Percentiles rank a stretch among this genome's conserved stretches.
These are phyloP conservation scores for Macroglossus sobrinus DNA, from an alignment of 2,113 vertebrate species.

Conservation along the genomic window DNA sequence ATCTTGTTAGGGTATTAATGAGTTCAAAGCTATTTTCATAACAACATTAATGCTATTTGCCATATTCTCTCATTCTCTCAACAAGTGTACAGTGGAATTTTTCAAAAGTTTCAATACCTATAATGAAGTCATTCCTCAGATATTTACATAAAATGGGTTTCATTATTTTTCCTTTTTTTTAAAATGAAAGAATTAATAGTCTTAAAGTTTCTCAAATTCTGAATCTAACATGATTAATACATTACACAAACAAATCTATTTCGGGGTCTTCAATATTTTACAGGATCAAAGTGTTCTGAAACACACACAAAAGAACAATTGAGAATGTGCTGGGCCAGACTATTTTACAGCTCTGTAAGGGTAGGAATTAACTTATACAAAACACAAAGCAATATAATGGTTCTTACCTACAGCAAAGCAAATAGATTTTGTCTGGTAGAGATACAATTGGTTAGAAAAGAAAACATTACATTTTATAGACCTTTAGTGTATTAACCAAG, in stretches of 20 bases:
- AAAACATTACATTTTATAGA: background rate
- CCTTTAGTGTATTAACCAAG: background rate
- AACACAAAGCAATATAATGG: background rate
- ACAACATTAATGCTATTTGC: background rate
- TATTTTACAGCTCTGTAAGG: background rate
- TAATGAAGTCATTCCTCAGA: conserved; percentile 16
- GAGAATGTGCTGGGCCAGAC: background rate
- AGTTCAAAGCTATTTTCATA: conserved; percentile 14
- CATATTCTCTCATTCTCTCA: conserved; percentile 45
- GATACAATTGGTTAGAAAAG: background rate
- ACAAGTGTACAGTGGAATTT: background rate
- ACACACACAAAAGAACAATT: background rate
- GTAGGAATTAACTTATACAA: background rate
- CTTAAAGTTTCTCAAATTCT: background rate
- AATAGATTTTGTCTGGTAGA: background rate
- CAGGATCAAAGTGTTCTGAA: background rate
- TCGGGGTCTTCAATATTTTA: background rate
- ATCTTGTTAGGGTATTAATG: background rate
- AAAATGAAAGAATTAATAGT: background rate
- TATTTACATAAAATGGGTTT: background rate
- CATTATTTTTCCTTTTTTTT: background rate
- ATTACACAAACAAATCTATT: background rate
- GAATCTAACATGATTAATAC: background rate
- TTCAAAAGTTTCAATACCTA: background rate
- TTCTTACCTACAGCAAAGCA: background rate